Evolutionary conservation across 2,113 vertebrate genomes (phyloP).

Genomic region (Puffinus mauretanicus): DNA sequence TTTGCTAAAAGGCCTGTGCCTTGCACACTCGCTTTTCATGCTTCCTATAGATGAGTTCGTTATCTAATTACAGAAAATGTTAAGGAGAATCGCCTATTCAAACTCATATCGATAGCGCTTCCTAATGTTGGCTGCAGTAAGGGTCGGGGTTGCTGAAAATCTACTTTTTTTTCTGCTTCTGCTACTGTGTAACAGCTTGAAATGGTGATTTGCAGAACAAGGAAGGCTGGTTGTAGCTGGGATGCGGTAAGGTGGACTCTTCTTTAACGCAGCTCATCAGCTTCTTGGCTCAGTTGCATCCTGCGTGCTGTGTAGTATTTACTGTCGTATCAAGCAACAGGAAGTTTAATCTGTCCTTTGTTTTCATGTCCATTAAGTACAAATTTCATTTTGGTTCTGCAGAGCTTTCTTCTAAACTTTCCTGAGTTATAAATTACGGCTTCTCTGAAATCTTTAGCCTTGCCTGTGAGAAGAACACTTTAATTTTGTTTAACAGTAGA

Average conservation of each 20-base stretch:
- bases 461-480: slow-evolving; percentile 48
- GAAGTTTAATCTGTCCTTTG: slow-evolving; percentile 24
- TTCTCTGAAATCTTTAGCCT: slow-evolving; percentile 34
- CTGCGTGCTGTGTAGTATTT: background rate
- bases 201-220: background rate
- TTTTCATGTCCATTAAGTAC: slow-evolving; percentile 40
- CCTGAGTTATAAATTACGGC: background rate
- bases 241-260: background rate
- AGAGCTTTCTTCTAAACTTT: background rate
- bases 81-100: background rate
- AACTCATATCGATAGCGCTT: background rate
- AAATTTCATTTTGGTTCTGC: slow-evolving; percentile 9
- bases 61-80: background rate
- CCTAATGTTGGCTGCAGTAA: background rate
- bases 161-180: background rate
- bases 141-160: background rate
- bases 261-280: background rate
- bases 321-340: background rate
- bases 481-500: slow-evolving; percentile 56
- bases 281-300: background rate
- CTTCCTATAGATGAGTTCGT: background rate
- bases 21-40: background rate
- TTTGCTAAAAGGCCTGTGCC: background rate
- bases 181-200: background rate
- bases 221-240: background rate